Evolutionary conservation across 2,797 vertebrate species (phyloP).

Genomic region (Sebastes oblongus): DNA sequence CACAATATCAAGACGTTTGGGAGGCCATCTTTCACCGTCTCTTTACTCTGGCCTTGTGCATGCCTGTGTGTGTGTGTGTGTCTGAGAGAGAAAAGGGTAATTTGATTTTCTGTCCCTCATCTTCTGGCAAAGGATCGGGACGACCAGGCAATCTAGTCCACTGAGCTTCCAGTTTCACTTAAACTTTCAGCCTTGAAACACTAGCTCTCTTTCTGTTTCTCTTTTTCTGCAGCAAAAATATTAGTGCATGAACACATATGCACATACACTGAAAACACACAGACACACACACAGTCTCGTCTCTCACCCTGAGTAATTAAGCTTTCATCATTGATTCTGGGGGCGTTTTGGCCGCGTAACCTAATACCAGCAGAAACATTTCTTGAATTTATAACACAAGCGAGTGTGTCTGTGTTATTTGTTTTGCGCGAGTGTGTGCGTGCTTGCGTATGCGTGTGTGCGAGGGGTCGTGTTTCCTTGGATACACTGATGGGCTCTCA

Average conservation of each 20-base stretch:
- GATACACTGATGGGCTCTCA: conserved; percentile 77
- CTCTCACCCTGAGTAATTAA: conserved; percentile 78
- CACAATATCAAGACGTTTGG: conserved; percentile 73
- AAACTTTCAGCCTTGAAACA: conserved; percentile 74
- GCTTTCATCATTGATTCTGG: conserved; percentile 77
- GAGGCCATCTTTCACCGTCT: conserved; percentile 67
- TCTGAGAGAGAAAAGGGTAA: conserved; percentile 57
- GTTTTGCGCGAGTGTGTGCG: conserved; percentile 22
- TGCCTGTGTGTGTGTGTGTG: conserved; percentile 27
- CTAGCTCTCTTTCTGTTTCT: conserved; percentile 26
- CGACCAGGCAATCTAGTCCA: conserved; percentile 59
- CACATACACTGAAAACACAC: neutral
- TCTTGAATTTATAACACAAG: conserved; percentile 73
- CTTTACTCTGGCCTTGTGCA: conserved; percentile 47
- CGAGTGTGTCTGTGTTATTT: conserved; percentile 59
- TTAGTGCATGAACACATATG: conserved; percentile 2
- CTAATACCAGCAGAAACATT: conserved; percentile 62
- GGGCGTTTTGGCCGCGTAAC: conserved; percentile 75
- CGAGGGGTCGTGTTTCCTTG: conserved; percentile 70
- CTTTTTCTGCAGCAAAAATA: conserved; percentile 39
- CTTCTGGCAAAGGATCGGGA: conserved; percentile 48
- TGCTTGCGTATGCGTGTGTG: neutral
- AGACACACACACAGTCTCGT: conserved; percentile 42
- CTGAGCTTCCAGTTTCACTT: conserved; percentile 73
- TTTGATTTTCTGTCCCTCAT: conserved; percentile 69